Base-by-base conservation (phyloP, 2,888 invertebrate genomes). In the Quadroppia sp. region DNA sequence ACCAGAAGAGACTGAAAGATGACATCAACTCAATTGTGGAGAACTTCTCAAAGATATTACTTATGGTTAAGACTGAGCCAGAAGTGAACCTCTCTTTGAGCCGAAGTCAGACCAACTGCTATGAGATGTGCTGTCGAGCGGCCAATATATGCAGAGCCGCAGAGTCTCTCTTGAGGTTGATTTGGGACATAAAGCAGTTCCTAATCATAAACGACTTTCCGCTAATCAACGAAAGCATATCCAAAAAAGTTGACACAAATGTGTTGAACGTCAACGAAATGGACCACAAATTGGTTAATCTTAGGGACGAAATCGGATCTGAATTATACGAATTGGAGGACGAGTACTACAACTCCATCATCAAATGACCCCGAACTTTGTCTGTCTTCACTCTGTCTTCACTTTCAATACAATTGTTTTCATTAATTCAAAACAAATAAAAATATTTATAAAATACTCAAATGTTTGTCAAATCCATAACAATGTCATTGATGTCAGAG, bases 141-240 rank as follows among this genome's bases (percentile, higher is more conserved):
- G 92, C 96, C 6, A 97, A 97, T 82, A 96, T 97, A 81, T 95
- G 96, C 0, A 86, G 97, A 80, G 97, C 98, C 75, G 95, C 94
- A 0, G 97, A 98, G 85, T 95, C 96, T 0, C 83, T 99, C 30
- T 93, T 96, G 91, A 97, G 97, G 83, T 85, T 99, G 36, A 95
- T 97, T 0, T 94, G 96, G 0, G 97, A 98, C 82, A 92, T 99
- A 77, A 98, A 98, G 81, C 97, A 99, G 81, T 99, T 97, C 83
- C 85, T 98, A 61, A 96, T 98, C 80, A 86, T 99, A 25, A 98
- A 98, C 82, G 98, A 99, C 83, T 99, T 99, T 82, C 95, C 95
- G 61, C 95, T 96, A 1, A 94, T 98, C 0, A 98, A 98, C 82
- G 95, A 97, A 81, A 93, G 96, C 0, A 97, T 98, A 77, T 89